phyloP scores from a whole-genome alignment of 2,797 vertebrate species.

The Pangasius larnaudii region DNA sequence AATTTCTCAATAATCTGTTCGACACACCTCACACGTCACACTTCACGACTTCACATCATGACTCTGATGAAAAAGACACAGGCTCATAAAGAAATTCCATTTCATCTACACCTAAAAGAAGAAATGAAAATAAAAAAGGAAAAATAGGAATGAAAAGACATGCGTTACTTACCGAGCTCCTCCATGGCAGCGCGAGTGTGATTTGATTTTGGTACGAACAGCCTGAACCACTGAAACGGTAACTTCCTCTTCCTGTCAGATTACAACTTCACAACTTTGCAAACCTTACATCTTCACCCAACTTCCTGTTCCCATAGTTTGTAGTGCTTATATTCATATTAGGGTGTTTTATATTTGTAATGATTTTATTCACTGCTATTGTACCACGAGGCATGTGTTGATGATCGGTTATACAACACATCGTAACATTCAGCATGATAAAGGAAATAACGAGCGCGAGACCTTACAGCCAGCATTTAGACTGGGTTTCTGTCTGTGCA shows the following conservation, averaged over 20 bases:
- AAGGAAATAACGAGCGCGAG: neutral
- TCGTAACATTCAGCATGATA: neutral
- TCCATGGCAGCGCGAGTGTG: conserved; percentile 41
- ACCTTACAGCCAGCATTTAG: neutral
- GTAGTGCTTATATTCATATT: neutral
- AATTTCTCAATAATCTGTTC: neutral
- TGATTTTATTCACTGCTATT: neutral
- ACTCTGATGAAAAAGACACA: neutral
- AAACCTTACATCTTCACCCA: neutral
- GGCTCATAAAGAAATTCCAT: too few relatives aligned
- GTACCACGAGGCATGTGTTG: neutral
- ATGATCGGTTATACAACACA: neutral
- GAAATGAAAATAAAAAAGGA: neutral
- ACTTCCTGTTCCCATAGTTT: neutral
- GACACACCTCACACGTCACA: too few relatives aligned
- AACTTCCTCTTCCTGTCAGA: conserved; percentile 50
- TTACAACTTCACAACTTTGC: neutral
- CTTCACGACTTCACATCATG: too few relatives aligned
- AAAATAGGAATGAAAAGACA: neutral
- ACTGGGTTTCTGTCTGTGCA: neutral
- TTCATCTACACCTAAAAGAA: neutral
- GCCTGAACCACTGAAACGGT: neutral
- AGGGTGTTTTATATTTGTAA: neutral
- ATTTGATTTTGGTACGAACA: neutral
- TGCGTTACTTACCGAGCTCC: conserved; percentile 50